phyloP scores from a whole-genome alignment of 2,888 invertebrate species.

The Monochamus alternatus region DNA sequence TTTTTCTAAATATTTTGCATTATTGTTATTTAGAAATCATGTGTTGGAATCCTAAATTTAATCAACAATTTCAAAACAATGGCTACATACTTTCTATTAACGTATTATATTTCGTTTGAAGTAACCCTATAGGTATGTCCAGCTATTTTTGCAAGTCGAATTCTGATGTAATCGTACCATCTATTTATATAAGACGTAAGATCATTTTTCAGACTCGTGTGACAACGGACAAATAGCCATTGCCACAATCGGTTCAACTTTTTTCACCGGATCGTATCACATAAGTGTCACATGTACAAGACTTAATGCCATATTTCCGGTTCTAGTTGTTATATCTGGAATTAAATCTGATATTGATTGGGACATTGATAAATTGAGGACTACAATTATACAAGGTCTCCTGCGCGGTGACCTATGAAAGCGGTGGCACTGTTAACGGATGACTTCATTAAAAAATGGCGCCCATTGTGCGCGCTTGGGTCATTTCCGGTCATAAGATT shows the following conservation, averaged over 20 bases:
- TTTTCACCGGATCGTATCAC: background rate
- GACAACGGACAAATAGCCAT: background rate
- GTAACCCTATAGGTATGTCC: too few relatives aligned
- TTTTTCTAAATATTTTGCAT: too few relatives aligned
- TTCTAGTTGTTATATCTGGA: background rate
- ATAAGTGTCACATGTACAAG: background rate
- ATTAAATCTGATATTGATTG: conserved; percentile 1
- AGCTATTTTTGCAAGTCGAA: too few relatives aligned
- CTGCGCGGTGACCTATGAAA: conserved; percentile 24
- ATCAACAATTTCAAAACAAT: too few relatives aligned
- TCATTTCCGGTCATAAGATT: conserved; percentile 31
- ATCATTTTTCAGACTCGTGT: background rate
- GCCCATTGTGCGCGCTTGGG: conserved; percentile 17
- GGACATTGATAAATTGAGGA: conserved; percentile 15
- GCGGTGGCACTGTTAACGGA: conserved; percentile 23
- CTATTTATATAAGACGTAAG: background rate
- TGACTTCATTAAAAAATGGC: conserved; percentile 30
- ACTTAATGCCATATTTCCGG: background rate
- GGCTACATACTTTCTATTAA: too few relatives aligned
- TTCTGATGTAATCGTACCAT: too few relatives aligned
- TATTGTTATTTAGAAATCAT: too few relatives aligned
- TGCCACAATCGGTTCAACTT: background rate
- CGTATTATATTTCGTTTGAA: too few relatives aligned
- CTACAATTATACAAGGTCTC: conserved; percentile 14
- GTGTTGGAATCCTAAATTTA: too few relatives aligned